phyloP scores from a whole-genome alignment of 2,797 vertebrate species.

The Cetoscarus ocellatus region DNA sequence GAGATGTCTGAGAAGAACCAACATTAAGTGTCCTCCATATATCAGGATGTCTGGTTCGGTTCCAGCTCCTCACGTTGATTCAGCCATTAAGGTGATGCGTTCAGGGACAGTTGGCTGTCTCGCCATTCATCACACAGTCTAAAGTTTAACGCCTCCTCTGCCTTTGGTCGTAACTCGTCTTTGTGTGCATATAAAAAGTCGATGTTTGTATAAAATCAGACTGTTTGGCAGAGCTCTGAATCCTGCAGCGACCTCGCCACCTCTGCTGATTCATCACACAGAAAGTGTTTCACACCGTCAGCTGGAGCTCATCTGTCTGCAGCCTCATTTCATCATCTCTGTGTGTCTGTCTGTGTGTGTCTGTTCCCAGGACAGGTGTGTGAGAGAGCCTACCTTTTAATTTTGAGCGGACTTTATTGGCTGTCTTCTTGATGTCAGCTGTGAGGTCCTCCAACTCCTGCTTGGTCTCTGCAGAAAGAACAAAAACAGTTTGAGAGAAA shows the following conservation, averaged over 20 bases:
- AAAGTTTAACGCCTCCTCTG: background rate
- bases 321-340: background rate
- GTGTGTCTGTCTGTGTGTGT: background rate
- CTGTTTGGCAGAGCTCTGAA: background rate
- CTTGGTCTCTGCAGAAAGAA: slow-evolving; percentile 88
- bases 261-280: background rate
- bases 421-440: slow-evolving; percentile 97
- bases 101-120: background rate
- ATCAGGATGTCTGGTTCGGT: background rate
- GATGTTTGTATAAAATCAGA: slow-evolving; percentile 3
- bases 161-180: background rate
- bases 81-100: background rate
- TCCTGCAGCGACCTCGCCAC: background rate
- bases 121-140: background rate
- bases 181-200: slow-evolving; percentile 3
- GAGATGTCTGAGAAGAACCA: background rate
- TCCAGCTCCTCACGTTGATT: background rate
- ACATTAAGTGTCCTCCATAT: background rate
- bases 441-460: slow-evolving; percentile 97
- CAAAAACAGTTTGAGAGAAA: background rate
- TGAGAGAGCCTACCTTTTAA: slow-evolving; percentile 88
- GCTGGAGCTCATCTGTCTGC: slow-evolving; percentile 6
- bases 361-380: background rate
- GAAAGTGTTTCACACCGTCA: slow-evolving; percentile 2
- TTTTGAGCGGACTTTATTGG: slow-evolving; percentile 97